phyloP scores from a whole-genome alignment of 2,888 invertebrate species.

The Gari tellinella region DNA sequence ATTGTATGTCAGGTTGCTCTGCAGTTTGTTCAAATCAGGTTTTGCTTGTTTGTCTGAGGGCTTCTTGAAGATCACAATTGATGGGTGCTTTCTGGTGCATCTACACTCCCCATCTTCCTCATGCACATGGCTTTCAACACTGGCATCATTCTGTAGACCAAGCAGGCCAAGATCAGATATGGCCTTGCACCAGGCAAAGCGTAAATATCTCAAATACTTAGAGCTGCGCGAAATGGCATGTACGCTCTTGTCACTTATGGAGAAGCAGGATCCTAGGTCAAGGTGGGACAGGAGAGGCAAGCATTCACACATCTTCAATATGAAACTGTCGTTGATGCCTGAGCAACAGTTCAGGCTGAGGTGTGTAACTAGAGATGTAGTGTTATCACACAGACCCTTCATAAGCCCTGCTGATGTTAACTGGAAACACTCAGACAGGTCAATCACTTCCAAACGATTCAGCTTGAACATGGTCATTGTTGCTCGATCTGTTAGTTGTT shows the following conservation, averaged over 20 bases:
- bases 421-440: conserved; percentile 89
- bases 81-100: conserved; percentile 66
- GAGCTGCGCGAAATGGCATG: conserved; percentile 89
- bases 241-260: conserved; percentile 89
- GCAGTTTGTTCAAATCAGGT: background rate
- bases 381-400: conserved; percentile 86
- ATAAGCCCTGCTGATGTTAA: conserved; percentile 88
- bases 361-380: conserved; percentile 64
- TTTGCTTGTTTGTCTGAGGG: conserved; percentile 59
- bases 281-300: conserved; percentile 87
- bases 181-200: conserved; percentile 89
- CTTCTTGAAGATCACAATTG: conserved; percentile 73
- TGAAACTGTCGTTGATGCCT: conserved; percentile 87
- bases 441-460: conserved; percentile 87
- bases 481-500: conserved; percentile 88
- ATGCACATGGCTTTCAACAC: conserved; percentile 48
- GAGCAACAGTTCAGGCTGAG: conserved; percentile 80
- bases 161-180: conserved; percentile 90
- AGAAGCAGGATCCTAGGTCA: conserved; percentile 89
- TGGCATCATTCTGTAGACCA: conserved; percentile 62
- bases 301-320: conserved; percentile 87
- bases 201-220: conserved; percentile 87
- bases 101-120: conserved; percentile 67
- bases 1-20: conserved; percentile 4
- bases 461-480: conserved; percentile 87